Conservation (phyloP, 2,797 vertebrate species). For the Chaunax sp. region DNA sequence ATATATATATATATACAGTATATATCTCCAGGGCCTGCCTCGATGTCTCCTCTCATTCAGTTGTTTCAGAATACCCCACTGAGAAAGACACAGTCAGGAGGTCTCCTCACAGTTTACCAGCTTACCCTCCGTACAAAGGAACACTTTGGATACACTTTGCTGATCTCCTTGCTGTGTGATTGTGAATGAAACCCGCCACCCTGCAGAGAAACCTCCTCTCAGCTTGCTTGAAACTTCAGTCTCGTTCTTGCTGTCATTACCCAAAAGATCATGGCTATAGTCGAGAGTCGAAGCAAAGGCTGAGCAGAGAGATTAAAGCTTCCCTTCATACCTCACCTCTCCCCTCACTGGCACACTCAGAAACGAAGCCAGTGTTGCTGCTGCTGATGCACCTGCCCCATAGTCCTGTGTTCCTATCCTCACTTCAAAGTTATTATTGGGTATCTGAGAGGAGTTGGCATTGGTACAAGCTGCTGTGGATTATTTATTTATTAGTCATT, state of each 20-base stretch:
- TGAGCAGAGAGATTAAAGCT: conserved; percentile 11
- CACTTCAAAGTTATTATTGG: conserved; percentile 19
- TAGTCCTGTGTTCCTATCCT: conserved; percentile 4
- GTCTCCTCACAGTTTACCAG: background rate
- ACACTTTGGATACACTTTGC: conserved; percentile 20
- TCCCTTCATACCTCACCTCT: background rate
- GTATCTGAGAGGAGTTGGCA: conserved; percentile 13
- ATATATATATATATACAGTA: too few relatives aligned
- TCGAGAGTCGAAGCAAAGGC: conserved; percentile 2
- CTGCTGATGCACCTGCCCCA: conserved; percentile 1
- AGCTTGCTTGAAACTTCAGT: conserved; percentile 12
- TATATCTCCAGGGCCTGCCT: conserved; percentile 9
- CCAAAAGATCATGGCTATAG: conserved; percentile 13
- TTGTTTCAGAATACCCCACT: background rate
- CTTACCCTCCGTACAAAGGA: conserved; percentile 17
- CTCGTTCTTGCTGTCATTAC: conserved; percentile 9
- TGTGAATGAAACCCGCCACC: conserved; percentile 5
- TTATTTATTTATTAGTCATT: conserved; percentile 43
- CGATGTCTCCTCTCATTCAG: conserved; percentile 5
- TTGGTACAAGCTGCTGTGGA: conserved; percentile 10
- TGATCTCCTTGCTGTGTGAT: background rate
- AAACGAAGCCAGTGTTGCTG: conserved; percentile 7
- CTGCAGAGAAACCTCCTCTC: conserved; percentile 30
- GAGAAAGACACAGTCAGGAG: background rate
- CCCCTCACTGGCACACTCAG: background rate